Conservation (phyloP, 2,888 invertebrate species). For the Crossocerus cetratus region DNA sequence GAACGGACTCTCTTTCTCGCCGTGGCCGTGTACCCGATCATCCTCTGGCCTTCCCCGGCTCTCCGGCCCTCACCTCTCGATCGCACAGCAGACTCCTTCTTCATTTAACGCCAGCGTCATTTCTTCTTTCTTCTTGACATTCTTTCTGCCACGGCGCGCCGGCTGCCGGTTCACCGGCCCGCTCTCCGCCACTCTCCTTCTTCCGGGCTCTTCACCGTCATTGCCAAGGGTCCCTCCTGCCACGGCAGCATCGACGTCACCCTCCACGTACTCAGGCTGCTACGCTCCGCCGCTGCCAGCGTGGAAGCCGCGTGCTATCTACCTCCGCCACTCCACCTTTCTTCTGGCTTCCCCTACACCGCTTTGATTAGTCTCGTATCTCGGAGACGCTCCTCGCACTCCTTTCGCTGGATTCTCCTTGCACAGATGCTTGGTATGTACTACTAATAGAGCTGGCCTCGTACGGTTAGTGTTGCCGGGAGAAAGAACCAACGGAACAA, state of each 20-base stretch:
- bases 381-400: too few species aligned
- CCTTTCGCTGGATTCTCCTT: too few species aligned
- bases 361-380: too few species aligned
- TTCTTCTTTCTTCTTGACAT: slow-evolving; percentile 34
- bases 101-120: slow-evolving; percentile 8
- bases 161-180: background rate
- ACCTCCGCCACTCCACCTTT: too few species aligned
- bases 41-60: slow-evolving; percentile 6
- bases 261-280: slow-evolving; percentile 14
- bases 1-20: slow-evolving; percentile 41
- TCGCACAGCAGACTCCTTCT: slow-evolving; percentile 13
- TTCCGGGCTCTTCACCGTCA: too few species aligned
- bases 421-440: too few species aligned
- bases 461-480: too few species aligned
- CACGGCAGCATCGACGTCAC: background rate
- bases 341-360: too few species aligned
- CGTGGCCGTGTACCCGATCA: slow-evolving; percentile 10
- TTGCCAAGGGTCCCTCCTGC: too few species aligned
- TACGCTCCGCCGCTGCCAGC: slow-evolving; percentile 6
- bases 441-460: too few species aligned
- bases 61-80: slow-evolving; percentile 3
- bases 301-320: background rate
- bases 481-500: too few species aligned
- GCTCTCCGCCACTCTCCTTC: too few species aligned
- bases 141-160: background rate